Percentiles rank a stretch among this genome's conserved stretches.
Evolutionary conservation across 2,888 invertebrate genomes (phyloP).

Genomic region (Drosophila antonietae): DNA sequence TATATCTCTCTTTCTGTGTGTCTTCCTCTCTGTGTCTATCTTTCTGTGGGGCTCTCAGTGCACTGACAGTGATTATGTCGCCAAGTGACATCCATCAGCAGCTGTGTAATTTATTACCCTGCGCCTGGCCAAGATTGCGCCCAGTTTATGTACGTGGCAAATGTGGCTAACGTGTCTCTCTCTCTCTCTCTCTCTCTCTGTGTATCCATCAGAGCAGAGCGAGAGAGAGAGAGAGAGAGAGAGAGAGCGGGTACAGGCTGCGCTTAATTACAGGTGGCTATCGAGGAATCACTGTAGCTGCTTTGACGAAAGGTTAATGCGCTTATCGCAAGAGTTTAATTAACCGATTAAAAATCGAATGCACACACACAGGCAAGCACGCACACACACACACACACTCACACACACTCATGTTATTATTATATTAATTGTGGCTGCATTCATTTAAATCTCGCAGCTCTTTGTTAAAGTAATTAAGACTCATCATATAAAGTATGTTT

Average conservation of each 20-base stretch:
- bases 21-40: background rate
- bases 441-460: background rate
- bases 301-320: constrained; percentile 47
- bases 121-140: constrained; percentile 53
- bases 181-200: constrained; percentile 24
- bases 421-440: constrained; percentile 23
- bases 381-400: background rate
- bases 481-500: background rate
- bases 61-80: constrained; percentile 73
- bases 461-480: background rate
- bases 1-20: background rate
- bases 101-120: constrained; percentile 67
- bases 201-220: background rate
- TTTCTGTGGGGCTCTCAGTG: constrained; percentile 47
- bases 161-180: constrained; percentile 26
- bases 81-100: constrained; percentile 74
- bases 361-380: background rate
- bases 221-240: too few species aligned
- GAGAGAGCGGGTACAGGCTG: background rate
- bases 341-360: constrained; percentile 42
- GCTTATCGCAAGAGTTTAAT: constrained; percentile 54
- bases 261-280: constrained; percentile 50
- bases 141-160: constrained; percentile 48
- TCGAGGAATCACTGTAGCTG: constrained; percentile 15
- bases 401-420: background rate